Evolutionary conservation across 2,888 invertebrate genomes (phyloP).

Genomic region (Gibbula magus): DNA sequence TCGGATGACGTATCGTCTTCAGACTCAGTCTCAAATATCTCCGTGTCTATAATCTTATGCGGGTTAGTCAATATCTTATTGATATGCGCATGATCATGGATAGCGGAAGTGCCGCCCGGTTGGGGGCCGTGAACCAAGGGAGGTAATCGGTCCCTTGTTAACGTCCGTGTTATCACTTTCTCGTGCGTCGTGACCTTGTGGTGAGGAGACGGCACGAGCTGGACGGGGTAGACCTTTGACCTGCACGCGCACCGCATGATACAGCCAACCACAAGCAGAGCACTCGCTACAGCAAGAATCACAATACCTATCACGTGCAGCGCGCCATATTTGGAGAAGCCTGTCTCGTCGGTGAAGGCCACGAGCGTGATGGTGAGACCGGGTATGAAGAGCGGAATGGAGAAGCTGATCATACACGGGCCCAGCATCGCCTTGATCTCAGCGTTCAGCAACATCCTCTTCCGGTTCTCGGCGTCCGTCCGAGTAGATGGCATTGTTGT

Average conservation of each 20-base stretch:
- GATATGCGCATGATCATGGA: background rate
- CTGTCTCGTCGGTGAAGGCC: slow-evolving; percentile 46
- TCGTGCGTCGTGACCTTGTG: slow-evolving; percentile 18
- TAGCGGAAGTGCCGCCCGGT: background rate
- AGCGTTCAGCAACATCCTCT: slow-evolving; percentile 30
- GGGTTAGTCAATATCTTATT: background rate
- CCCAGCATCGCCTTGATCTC: slow-evolving; percentile 41
- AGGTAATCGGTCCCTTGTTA: slow-evolving; percentile 7
- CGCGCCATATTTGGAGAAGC: slow-evolving; percentile 44
- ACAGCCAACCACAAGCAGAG: slow-evolving; percentile 37
- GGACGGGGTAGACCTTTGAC: slow-evolving; percentile 22
- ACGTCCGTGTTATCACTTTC: background rate
- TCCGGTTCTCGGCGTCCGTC: background rate
- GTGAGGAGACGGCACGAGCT: background rate
- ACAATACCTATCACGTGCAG: slow-evolving; percentile 46
- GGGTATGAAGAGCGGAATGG: slow-evolving; percentile 52
- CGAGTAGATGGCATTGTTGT: too few relatives aligned
- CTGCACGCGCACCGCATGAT: slow-evolving; percentile 32
- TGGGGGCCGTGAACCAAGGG: background rate
- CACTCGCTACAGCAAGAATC: slow-evolving; percentile 30
- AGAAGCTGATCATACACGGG: slow-evolving; percentile 53
- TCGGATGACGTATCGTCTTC: background rate
- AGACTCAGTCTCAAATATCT: background rate
- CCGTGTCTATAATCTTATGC: background rate
- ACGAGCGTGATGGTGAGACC: slow-evolving; percentile 54